Conservation (phyloP, 2,888 invertebrate genomes). For the Dendrolimus houi region DNA sequence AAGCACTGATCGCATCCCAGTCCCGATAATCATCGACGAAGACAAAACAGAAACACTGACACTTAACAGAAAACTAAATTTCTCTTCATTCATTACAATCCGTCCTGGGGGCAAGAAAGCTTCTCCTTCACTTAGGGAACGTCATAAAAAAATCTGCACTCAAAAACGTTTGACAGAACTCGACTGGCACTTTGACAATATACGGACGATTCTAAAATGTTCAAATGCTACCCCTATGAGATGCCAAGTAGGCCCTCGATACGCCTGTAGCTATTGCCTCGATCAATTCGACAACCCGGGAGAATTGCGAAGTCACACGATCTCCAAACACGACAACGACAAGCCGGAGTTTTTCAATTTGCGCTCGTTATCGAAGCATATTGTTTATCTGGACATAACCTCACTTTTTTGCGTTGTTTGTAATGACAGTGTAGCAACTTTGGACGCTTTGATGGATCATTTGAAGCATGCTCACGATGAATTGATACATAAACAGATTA, state of each 20-base stretch:
- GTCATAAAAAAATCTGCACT: slow-evolving; percentile 14
- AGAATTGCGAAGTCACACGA: slow-evolving; percentile 40
- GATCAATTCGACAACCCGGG: slow-evolving; percentile 37
- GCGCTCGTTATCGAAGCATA: slow-evolving; percentile 33
- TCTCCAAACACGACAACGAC: slow-evolving; percentile 24
- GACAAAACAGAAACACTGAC: slow-evolving; percentile 16
- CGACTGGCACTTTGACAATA: slow-evolving; percentile 49
- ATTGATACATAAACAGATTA: slow-evolving; percentile 40
- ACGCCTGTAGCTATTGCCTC: slow-evolving; percentile 48
- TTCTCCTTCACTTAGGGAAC: slow-evolving; percentile 15
- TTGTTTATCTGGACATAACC: slow-evolving; percentile 49
- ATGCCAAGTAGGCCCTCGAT: slow-evolving; percentile 32
- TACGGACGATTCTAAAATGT: slow-evolving; percentile 33
- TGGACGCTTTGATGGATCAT: slow-evolving; percentile 42
- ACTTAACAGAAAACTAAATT: slow-evolving; percentile 31
- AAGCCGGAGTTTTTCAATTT: slow-evolving; percentile 36
- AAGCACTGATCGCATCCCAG: too few species aligned
- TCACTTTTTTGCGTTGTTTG: slow-evolving; percentile 39
- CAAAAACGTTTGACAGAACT: slow-evolving; percentile 33
- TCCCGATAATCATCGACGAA: not conserved
- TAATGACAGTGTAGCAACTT: slow-evolving; percentile 19
- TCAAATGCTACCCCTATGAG: slow-evolving; percentile 53
- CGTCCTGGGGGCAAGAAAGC: slow-evolving; percentile 23
- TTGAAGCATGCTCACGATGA: slow-evolving; percentile 34
- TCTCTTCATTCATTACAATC: slow-evolving; percentile 34